Evolutionary conservation across 2,888 invertebrate genomes (phyloP), one percentile per base, ranked within the genome.

Genomic region (Ypsolopha sequella): DNA sequence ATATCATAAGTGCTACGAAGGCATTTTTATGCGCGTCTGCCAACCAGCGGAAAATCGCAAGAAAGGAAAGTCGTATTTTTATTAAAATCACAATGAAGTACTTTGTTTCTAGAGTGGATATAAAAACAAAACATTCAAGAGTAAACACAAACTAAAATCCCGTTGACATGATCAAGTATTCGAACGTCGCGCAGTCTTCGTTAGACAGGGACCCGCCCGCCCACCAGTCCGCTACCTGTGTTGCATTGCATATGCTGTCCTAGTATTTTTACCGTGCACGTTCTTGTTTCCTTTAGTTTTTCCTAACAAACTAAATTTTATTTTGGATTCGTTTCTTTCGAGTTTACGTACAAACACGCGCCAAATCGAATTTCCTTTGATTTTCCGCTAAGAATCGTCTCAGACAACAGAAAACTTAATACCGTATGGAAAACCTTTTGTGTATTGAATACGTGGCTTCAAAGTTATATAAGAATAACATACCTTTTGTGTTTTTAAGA

Each of bases 191-290:
- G 65, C 76, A 58, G 65, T 69, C 70, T 80, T 85, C 85, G 85
- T 85, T 85, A 85, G 66, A 56, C 63, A 63, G 47, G 36, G 52
- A 60, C 68, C 65, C 62, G 24, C 24, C 24, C 24, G 24, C 24
- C 24, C 24, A 4, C 24, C 24, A 24, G 24, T 62, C 72, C 74
- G 70, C 73, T 78, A 84, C 85, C 85, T 84, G 81, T 74, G 57
- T 79, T 80, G 85, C 85, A 85, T 84, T 80, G 85, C 85, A 84
- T 85, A 85, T 84, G 85, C 84, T 84, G 81, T 52, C 13, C 48
- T 36, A 8, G 44, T 46, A 47, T 11, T 36, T 39, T 38, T 39
- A 33, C 39, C 47, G 9, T 45, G 44, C 48, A 52, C 51, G 39
- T 50, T 36, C 44, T 45, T 52, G 43, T 52, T 52, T 50, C 39